These are phyloP conservation scores for Probaryconus sp. DNA, from an alignment of 1,140 invertebrate genomes.

Conservation along the genomic window DNA sequence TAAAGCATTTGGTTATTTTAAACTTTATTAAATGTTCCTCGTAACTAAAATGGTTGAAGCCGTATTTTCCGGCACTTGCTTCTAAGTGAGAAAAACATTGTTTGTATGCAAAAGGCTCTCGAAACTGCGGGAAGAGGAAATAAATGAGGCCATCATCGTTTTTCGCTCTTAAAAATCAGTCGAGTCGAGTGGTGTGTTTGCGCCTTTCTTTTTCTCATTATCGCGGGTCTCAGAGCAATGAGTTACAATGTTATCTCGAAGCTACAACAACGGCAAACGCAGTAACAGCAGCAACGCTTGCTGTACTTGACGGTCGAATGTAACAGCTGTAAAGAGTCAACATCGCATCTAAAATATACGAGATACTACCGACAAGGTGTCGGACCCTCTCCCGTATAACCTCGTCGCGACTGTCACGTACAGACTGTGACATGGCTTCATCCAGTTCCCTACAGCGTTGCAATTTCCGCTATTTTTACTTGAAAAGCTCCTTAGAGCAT, in stretches of 20 bases:
- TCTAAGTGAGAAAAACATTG: slow-evolving; percentile 12
- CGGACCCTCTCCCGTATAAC: slow-evolving; percentile 57
- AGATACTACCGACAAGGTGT: slow-evolving; percentile 71
- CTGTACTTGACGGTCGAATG: slow-evolving; percentile 61
- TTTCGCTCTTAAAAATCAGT: slow-evolving; percentile 46
- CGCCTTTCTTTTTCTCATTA: slow-evolving; percentile 38
- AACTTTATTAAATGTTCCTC: not conserved
- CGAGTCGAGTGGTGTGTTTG: slow-evolving; percentile 19
- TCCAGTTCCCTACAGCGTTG: slow-evolving; percentile 69
- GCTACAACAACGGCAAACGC: not conserved
- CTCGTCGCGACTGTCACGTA: slow-evolving; percentile 74
- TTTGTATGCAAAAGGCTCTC: slow-evolving; percentile 14
- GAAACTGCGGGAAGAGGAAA: slow-evolving; percentile 14
- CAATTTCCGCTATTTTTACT: slow-evolving; percentile 78
- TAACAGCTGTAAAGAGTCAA: slow-evolving; percentile 75
- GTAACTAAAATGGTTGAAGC: not conserved
- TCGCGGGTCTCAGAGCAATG: slow-evolving; percentile 4
- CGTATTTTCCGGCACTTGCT: not conserved
- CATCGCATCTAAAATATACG: slow-evolving; percentile 71
- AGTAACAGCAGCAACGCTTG: slow-evolving; percentile 7
- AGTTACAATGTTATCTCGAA: slow-evolving; percentile 35
- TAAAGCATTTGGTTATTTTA: too few species aligned
- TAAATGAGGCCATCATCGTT: slow-evolving; percentile 40
- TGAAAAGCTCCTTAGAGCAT: slow-evolving; percentile 75
- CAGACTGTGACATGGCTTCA: slow-evolving; percentile 71